These are phyloP conservation scores for Oscheius sp. DNA, from an alignment of 1,140 invertebrate genomes.

Conservation along the genomic window DNA sequence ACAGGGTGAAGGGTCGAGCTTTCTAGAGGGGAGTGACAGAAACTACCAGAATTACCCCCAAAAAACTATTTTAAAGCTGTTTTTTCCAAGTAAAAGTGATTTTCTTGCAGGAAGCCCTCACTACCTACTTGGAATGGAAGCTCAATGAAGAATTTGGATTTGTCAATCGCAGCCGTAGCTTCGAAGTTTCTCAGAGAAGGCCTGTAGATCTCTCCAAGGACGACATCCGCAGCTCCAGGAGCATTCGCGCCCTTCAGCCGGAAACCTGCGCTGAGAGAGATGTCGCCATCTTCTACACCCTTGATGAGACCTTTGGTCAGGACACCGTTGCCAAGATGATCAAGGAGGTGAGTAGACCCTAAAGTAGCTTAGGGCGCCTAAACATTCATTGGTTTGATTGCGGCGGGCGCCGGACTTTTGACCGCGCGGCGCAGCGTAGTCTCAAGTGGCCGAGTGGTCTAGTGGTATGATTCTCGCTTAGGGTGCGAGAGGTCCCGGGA, in stretches of 20 bases:
- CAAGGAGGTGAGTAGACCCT: background rate
- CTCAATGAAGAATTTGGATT: constrained; percentile 17
- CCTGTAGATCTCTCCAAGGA: constrained; percentile 16
- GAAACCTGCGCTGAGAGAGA: constrained; percentile 11
- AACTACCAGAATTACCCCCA: too few species aligned
- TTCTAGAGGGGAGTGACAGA: too few species aligned
- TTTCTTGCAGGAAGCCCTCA: constrained; percentile 31
- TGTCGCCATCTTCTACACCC: constrained; percentile 23
- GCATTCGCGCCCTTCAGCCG: background rate
- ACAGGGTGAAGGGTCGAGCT: too few species aligned
- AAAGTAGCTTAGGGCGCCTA: too few species aligned
- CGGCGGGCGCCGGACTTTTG: too few species aligned
- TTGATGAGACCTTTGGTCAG: constrained; percentile 30
- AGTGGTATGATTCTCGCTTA: too few species aligned
- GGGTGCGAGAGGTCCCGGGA: too few species aligned
- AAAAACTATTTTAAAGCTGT: too few species aligned
- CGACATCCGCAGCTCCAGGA: background rate
- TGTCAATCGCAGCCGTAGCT: background rate
- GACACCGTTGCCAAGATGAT: constrained; percentile 22
- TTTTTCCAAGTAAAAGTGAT: too few species aligned
- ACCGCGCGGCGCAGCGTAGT: too few species aligned
- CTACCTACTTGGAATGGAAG: constrained; percentile 26
- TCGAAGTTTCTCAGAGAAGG: constrained; percentile 9
- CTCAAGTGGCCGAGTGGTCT: too few species aligned
- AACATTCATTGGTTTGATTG: too few species aligned